These are phyloP conservation scores for Pteropus alecto DNA, from an alignment of 2,113 vertebrate genomes.

Conservation along the genomic window DNA sequence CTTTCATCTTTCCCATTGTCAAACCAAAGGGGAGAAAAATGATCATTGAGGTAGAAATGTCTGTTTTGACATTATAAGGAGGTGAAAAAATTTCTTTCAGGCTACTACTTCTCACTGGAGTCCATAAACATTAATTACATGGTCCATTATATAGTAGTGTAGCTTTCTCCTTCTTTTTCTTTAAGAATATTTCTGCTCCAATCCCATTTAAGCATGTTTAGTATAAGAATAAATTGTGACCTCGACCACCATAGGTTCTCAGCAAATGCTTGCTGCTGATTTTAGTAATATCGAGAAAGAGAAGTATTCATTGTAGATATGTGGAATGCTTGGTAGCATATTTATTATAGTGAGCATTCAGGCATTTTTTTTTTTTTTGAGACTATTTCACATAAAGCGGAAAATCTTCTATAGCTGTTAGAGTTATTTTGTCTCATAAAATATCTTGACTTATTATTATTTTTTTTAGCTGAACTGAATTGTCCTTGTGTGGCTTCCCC, in stretches of 20 bases:
- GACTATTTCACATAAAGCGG: not conserved
- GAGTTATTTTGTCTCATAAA: conserved; percentile 8
- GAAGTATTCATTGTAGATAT: not conserved
- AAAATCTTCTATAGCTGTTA: not conserved
- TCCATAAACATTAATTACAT: not conserved
- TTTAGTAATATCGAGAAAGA: not conserved
- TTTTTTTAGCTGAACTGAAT: not conserved
- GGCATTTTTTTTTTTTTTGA: not conserved
- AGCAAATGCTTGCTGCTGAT: not conserved
- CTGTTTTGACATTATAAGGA: not conserved
- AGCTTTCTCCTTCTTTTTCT: not conserved
- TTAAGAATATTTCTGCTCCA: not conserved
- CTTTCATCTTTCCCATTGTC: not conserved
- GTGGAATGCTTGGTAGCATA: not conserved
- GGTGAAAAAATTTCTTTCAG: not conserved
- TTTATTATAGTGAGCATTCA: not conserved
- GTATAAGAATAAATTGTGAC: not conserved
- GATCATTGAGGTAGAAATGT: not conserved
- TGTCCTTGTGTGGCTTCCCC: not conserved
- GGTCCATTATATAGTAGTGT: not conserved
- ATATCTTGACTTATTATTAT: not conserved
- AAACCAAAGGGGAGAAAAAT: not conserved
- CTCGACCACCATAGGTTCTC: not conserved
- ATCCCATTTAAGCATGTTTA: not conserved
- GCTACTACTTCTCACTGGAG: not conserved